These are phyloP conservation scores for Poecile montanus DNA, from an alignment of 2,797 vertebrate genomes.

Conservation along the genomic window DNA sequence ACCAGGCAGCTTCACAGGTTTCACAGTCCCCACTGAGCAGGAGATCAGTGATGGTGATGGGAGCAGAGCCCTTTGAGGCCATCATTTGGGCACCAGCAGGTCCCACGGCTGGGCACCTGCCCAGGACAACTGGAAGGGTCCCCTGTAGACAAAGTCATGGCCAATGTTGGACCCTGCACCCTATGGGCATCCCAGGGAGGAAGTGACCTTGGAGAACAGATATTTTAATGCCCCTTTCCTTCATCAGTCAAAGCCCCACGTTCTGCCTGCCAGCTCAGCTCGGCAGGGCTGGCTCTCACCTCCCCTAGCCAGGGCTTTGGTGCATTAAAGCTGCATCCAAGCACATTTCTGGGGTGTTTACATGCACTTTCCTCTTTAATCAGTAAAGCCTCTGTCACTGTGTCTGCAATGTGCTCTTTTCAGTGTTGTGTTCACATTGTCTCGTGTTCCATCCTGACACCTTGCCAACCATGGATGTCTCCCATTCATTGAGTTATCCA, in stretches of 20 bases:
- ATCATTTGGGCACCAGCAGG: neutral
- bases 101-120: neutral
- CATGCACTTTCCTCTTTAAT: conserved; percentile 31
- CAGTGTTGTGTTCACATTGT: conserved; percentile 44
- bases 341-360: neutral
- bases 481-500: conserved; percentile 54
- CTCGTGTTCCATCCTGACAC: conserved; percentile 45
- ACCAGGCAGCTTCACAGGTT: neutral
- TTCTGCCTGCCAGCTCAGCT: neutral
- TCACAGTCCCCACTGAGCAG: neutral
- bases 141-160: neutral
- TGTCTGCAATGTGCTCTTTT: conserved; percentile 58
- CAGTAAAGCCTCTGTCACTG: conserved; percentile 15
- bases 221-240: neutral
- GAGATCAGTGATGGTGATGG: neutral
- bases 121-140: neutral
- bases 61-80: neutral
- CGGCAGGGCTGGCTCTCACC: neutral
- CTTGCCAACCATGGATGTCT: conserved; percentile 49
- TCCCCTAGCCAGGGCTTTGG: neutral
- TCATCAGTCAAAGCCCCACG: neutral
- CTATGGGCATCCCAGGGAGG: neutral
- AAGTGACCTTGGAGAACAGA: neutral
- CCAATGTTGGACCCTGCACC: accelerated
- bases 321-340: neutral